These are phyloP conservation scores for Phrynocephalus forsythii DNA, from an alignment of 2,797 vertebrate species.

Conservation along the genomic window DNA sequence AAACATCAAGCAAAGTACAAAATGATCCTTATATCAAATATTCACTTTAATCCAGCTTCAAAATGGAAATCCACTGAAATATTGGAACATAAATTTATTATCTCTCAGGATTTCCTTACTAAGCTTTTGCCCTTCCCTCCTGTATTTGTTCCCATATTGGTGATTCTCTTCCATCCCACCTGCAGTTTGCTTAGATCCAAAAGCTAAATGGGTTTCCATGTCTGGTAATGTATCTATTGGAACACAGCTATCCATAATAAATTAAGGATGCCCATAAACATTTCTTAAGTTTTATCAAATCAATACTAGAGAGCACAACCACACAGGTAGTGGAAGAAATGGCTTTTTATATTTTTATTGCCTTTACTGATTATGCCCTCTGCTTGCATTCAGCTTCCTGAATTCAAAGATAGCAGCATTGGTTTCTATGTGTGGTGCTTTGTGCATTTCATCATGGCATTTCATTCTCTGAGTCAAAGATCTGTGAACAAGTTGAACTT, in stretches of 20 bases:
- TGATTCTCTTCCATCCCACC: constrained; percentile 49
- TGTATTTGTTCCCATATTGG: constrained; percentile 64
- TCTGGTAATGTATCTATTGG: constrained; percentile 47
- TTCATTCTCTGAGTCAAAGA: fast-evolving
- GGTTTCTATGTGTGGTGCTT: neutral
- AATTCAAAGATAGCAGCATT: neutral
- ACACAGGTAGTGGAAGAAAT: constrained; percentile 21
- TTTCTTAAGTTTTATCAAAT: constrained; percentile 53
- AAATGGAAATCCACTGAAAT: constrained; percentile 41
- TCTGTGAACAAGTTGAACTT: constrained; percentile 17
- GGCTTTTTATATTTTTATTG: neutral
- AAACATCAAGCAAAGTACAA: neutral
- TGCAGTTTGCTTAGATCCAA: constrained; percentile 56
- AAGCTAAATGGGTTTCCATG: constrained; percentile 59
- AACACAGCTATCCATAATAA: constrained; percentile 45
- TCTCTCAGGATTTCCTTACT: constrained; percentile 50
- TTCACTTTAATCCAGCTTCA: constrained; percentile 57
- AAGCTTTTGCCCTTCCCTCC: constrained; percentile 55
- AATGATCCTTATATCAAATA: constrained; percentile 55
- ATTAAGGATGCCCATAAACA: constrained; percentile 49
- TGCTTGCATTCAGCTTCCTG: neutral
- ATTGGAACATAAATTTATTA: constrained; percentile 44
- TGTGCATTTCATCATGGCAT: neutral
- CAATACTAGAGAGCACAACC: constrained; percentile 49
- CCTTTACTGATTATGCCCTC: neutral